Evolutionary conservation across 53 echinoderm and acorn worm species (phyloP).

Genomic region (Antedon mediterranea): DNA sequence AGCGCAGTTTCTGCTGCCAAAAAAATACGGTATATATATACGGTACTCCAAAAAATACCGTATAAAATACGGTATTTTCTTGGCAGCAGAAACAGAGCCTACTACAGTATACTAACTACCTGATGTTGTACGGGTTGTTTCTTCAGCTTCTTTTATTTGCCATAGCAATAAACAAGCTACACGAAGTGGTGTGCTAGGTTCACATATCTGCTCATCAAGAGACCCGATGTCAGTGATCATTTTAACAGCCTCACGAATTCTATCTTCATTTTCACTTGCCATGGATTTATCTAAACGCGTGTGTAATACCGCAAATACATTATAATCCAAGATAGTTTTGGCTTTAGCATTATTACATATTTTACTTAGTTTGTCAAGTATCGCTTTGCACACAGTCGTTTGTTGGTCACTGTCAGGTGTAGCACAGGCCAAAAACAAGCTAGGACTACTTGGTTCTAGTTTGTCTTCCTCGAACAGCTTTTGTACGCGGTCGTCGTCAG

Average conservation of each 20-base stretch:
- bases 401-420: neutral
- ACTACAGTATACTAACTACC: neutral
- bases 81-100: no score
- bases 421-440: neutral
- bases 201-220: neutral
- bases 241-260: neutral
- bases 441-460: neutral
- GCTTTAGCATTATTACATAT: neutral
- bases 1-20: no score
- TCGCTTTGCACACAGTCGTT: neutral
- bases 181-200: neutral
- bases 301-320: neutral
- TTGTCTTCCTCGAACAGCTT: neutral
- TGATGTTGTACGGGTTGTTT: neutral
- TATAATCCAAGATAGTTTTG: neutral
- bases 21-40: no score
- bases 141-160: neutral
- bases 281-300: neutral
- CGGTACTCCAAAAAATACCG: no score
- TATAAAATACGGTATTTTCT: no score
- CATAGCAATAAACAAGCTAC: neutral
- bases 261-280: neutral
- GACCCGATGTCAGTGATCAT: neutral
- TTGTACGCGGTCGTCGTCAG: neutral
- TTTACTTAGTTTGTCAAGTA: neutral